phyloP scores from a whole-genome alignment of 1,140 invertebrate genomes.

The Cherax quadricarinatus region DNA sequence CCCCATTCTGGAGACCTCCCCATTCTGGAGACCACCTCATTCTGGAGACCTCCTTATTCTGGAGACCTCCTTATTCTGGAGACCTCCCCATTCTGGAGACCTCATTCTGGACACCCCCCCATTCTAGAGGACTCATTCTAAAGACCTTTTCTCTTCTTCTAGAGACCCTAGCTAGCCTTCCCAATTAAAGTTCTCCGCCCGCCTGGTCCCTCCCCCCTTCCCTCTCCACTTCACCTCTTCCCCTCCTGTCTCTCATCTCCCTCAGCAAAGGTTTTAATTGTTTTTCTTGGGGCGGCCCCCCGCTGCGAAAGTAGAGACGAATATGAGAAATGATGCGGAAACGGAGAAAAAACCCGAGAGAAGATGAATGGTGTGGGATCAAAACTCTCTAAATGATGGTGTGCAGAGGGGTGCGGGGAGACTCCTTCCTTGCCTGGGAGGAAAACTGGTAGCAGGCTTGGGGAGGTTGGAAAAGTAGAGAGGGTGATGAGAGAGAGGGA shows the following conservation, averaged over 20 bases:
- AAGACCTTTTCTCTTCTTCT: neutral
- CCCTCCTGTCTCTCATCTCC: neutral
- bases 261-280: conserved; percentile 50
- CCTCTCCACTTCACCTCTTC: neutral
- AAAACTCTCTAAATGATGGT: conserved; percentile 67
- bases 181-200: too few relatives aligned
- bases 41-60: too few relatives aligned
- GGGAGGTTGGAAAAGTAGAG: neutral
- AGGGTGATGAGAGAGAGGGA: neutral
- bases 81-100: too few relatives aligned
- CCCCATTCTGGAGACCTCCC: too few relatives aligned
- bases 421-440: neutral
- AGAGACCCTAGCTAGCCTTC: neutral
- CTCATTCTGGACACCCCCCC: too few relatives aligned
- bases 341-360: conserved; percentile 44
- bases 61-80: neutral
- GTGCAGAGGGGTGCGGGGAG: conserved; percentile 17
- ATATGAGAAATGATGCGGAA: conserved; percentile 68
- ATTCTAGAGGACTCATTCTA: too few relatives aligned
- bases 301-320: conserved; percentile 52
- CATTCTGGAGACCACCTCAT: too few relatives aligned
- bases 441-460: neutral
- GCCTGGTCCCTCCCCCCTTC: too few relatives aligned
- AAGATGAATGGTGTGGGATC: conserved; percentile 66
- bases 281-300: conserved; percentile 40